Conservation (phyloP, 2,113 vertebrate species). For the Recurvirostra avosetta region DNA sequence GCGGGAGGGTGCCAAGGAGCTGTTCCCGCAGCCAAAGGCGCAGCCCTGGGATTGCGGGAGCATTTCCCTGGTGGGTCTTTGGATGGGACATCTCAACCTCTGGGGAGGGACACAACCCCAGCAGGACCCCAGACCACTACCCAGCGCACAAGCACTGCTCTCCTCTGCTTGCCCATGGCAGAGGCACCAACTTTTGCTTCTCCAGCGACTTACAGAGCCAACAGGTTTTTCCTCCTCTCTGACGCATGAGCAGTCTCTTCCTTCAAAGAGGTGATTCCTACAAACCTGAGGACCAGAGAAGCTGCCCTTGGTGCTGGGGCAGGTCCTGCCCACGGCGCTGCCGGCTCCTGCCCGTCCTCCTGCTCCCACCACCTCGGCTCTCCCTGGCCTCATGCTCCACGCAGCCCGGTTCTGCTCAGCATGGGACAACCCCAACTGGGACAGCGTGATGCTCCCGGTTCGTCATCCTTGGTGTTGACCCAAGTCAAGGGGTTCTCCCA, state of each 20-base stretch:
- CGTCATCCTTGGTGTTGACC: neutral
- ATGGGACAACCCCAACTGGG: accelerated
- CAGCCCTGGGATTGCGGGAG: neutral
- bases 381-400: neutral
- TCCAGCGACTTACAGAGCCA: neutral
- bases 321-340: neutral
- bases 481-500: neutral
- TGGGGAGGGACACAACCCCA: neutral
- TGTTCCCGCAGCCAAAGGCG: neutral
- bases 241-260: neutral
- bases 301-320: neutral
- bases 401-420: neutral
- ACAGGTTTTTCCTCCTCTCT: neutral
- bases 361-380: neutral
- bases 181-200: neutral
- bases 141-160: neutral
- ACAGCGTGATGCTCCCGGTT: neutral
- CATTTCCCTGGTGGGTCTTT: neutral
- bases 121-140: neutral
- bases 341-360: neutral
- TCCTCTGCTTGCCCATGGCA: neutral
- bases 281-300: neutral
- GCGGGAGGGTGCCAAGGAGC: accelerated
- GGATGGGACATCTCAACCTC: neutral
- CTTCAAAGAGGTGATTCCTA: neutral